phyloP scores from a whole-genome alignment of 1,140 invertebrate genomes.

The Cotesia vestalis region DNA sequence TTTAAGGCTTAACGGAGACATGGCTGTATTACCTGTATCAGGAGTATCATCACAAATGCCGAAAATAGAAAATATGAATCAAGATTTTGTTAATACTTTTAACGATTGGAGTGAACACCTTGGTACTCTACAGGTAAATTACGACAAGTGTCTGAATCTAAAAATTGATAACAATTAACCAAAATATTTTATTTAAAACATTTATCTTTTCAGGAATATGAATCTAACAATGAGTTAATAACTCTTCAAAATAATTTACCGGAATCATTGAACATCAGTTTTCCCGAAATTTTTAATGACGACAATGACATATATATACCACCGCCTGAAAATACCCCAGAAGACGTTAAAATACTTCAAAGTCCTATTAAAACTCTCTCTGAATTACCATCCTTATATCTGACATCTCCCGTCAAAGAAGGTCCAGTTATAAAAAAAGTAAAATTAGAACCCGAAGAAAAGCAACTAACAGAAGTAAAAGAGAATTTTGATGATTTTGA shows the following conservation, averaged over 20 bases:
- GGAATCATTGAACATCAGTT: neutral
- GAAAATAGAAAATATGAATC: conserved; percentile 53
- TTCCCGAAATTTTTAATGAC: conserved; percentile 40
- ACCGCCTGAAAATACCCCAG: conserved; percentile 37
- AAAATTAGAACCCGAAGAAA: no score
- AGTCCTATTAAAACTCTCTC: neutral
- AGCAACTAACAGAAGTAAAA: neutral
- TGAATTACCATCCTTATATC: no score
- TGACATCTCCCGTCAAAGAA: no score
- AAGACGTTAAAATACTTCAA: conserved; percentile 4
- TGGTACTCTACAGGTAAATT: conserved; percentile 55
- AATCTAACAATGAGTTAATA: no score
- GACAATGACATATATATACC: conserved; percentile 54
- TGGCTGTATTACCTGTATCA: conserved; percentile 49
- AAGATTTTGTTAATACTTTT: conserved; percentile 62
- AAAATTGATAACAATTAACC: neutral
- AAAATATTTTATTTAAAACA: neutral
- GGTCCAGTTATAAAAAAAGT: no score
- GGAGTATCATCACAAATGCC: conserved; percentile 47
- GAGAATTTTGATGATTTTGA: neutral
- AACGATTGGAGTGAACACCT: conserved; percentile 63
- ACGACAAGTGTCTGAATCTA: neutral
- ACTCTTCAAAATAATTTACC: no score
- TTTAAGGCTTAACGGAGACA: conserved; percentile 49
- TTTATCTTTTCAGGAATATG: neutral